A percentile compares a stretch with the other conserved stretches of the same genome.
These are phyloP conservation scores for Temnothorax unifasciatus DNA, from an alignment of 2,888 invertebrate species.

Conservation along the genomic window DNA sequence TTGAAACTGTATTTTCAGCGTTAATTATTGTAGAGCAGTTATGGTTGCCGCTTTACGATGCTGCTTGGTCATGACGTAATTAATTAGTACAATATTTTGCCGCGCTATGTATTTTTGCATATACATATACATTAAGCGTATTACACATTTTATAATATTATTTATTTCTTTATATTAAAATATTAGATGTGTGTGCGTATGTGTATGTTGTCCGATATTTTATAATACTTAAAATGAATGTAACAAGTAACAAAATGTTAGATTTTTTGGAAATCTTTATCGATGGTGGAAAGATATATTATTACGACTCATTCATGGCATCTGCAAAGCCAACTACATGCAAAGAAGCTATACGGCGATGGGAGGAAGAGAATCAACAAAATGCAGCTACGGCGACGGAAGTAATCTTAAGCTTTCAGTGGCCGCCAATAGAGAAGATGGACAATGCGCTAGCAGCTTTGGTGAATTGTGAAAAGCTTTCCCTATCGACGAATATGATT, in stretches of 20 bases:
- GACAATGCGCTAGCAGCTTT: constrained; percentile 93
- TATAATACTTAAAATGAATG: not conserved
- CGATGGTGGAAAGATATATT: not conserved
- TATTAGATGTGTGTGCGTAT: not conserved
- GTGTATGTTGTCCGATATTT: not conserved
- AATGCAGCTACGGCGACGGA: constrained; percentile 91
- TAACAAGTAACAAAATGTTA: not conserved
- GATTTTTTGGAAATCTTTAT: constrained; percentile 12
- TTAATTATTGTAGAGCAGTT: not conserved
- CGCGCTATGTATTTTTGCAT: not conserved
- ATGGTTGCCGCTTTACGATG: not conserved
- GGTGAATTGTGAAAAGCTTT: constrained; percentile 93
- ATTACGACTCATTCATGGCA: constrained; percentile 49
- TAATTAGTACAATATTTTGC: not conserved
- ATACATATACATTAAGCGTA: not conserved
- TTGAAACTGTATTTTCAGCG: not conserved
- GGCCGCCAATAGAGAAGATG: constrained; percentile 98
- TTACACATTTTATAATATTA: not conserved
- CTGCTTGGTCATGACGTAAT: not conserved
- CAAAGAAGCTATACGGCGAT: constrained; percentile 94
- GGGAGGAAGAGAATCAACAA: constrained; percentile 92
- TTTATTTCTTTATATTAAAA: not conserved
- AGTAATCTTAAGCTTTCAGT: constrained; percentile 94
- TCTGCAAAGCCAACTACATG: constrained; percentile 91
- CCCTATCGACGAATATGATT: constrained; percentile 96